Conservation (phyloP, 2,113 vertebrate species). For the Nothocercus julius region DNA sequence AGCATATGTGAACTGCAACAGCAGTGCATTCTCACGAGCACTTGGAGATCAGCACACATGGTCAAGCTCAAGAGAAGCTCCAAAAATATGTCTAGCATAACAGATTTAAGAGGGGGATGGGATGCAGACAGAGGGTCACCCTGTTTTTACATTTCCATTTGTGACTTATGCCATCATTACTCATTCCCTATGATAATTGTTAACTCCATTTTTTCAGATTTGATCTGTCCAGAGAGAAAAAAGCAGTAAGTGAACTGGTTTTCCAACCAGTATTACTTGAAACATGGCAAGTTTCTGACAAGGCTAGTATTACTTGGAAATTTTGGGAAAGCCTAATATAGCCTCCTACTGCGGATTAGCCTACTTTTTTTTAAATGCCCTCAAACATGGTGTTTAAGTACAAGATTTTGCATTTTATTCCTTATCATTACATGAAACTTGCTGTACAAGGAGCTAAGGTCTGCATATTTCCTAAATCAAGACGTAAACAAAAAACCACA, state of each 20-base stretch:
- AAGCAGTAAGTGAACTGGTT: not conserved
- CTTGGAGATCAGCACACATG: not conserved
- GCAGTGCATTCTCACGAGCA: not conserved
- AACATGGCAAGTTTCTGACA: not conserved
- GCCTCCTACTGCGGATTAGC: not conserved
- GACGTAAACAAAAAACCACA: not conserved
- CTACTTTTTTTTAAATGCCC: not conserved
- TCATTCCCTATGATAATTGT: not conserved
- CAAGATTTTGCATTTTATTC: not conserved
- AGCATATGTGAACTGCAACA: not conserved
- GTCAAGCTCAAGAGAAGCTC: not conserved
- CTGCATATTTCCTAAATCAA: not conserved
- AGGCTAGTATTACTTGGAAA: not conserved
- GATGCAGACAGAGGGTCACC: not conserved
- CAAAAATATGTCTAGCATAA: not conserved
- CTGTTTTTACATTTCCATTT: not conserved
- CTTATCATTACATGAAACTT: not conserved
- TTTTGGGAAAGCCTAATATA: not conserved
- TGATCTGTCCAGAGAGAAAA: not conserved
- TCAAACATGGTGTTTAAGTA: not conserved
- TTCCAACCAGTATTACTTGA: not conserved
- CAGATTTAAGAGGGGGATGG: not conserved
- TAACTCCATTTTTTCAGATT: not conserved
- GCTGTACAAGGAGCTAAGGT: not conserved
- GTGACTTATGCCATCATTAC: not conserved